A percentile compares a stretch with the other conserved stretches of the same genome.
Evolutionary conservation across 2,888 invertebrate species (phyloP).

Genomic region (Meta bourneti): DNA sequence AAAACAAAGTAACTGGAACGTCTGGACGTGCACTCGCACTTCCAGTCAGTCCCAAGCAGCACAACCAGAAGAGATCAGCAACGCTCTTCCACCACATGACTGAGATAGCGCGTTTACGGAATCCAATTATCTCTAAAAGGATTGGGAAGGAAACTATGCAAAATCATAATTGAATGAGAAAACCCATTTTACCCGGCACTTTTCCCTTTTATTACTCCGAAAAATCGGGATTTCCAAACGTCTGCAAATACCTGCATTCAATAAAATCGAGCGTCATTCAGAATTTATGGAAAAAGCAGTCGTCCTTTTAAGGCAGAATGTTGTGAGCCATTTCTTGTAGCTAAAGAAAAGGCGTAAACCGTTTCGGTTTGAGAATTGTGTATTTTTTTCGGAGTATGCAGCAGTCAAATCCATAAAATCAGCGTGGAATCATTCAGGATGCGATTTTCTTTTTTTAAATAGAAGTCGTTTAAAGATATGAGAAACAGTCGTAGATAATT

Average conservation of each 20-base stretch:
- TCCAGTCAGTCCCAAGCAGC: not conserved
- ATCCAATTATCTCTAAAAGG: constrained; percentile 30
- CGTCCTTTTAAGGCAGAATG: not conserved
- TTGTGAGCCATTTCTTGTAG: not conserved
- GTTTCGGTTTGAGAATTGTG: not conserved
- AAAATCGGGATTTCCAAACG: constrained; percentile 29
- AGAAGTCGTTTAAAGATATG: not conserved
- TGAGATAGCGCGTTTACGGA: constrained; percentile 9
- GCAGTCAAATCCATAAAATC: not conserved
- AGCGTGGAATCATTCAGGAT: not conserved
- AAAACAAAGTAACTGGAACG: too few relatives aligned
- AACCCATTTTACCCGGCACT: not conserved
- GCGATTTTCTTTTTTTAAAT: not conserved
- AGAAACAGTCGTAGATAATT: not conserved
- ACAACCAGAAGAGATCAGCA: not conserved
- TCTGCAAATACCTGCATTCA: constrained; percentile 6
- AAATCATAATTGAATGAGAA: constrained; percentile 33
- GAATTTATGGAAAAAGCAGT: not conserved
- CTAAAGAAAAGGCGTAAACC: not conserved
- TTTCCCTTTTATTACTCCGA: not conserved
- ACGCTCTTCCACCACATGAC: not conserved
- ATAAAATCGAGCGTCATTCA: not conserved
- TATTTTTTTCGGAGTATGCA: not conserved
- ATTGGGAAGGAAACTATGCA: not conserved
- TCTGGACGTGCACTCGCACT: too few relatives aligned